Evolutionary conservation across 53 echinoderm and acorn worm genomes (phyloP).

Genomic region (Mesocentrotus franciscanus): DNA sequence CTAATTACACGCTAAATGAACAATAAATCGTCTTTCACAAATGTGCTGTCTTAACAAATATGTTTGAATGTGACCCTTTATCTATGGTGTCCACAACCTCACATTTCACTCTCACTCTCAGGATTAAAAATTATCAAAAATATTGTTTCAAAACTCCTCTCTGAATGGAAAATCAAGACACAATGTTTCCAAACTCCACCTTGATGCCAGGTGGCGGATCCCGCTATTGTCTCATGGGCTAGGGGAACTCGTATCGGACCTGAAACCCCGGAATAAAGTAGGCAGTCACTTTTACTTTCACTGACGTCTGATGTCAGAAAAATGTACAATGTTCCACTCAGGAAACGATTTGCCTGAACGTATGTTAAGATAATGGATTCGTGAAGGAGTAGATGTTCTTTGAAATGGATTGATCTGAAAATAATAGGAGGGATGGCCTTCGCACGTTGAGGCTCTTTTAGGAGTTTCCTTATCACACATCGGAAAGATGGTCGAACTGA

Average conservation of each 20-base stretch:
- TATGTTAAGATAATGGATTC: slow-evolving; percentile 11
- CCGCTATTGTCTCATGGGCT: slow-evolving; percentile 21
- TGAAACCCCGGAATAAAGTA: slow-evolving; percentile 42
- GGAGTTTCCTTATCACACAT: neutral
- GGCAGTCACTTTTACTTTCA: slow-evolving; percentile 53
- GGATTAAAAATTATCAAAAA: neutral
- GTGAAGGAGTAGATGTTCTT: neutral
- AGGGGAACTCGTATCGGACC: neutral
- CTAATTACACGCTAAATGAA: neutral
- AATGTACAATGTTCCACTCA: neutral
- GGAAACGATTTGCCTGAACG: neutral
- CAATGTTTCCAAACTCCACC: slow-evolving; percentile 27
- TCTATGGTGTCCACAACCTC: neutral
- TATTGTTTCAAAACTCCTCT: neutral
- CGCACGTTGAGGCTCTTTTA: neutral
- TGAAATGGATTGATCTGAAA: neutral
- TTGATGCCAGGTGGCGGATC: slow-evolving; percentile 12
- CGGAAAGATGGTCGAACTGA: neutral
- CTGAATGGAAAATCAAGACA: neutral
- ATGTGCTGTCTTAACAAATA: neutral
- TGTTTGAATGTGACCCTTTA: neutral
- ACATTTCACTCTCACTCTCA: neutral
- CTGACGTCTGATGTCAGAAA: slow-evolving; percentile 6
- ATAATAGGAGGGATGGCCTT: neutral
- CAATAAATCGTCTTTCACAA: neutral